Evolutionary conservation across 2,797 vertebrate species (phyloP), one percentile per base, ranked within the genome.

Genomic region (Cyclura pinguis): DNA sequence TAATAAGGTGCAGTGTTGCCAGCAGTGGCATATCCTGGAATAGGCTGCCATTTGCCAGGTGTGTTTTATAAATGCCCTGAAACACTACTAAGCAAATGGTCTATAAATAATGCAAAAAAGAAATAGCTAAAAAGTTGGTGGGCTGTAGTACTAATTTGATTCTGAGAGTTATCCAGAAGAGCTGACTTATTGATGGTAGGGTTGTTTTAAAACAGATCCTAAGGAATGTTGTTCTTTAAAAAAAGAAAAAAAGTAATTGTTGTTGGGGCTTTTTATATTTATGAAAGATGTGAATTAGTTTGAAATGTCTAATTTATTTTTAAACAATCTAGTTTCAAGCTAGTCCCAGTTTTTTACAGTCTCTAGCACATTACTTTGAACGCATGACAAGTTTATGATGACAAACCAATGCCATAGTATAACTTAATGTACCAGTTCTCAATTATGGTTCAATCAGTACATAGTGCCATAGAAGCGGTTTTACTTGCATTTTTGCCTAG

Each of bases 401-500:
- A 78, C 86, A 94, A 91, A 80, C 55, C 89, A 93, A 77, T 94
- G 91, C 93, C 85, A 91, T 42, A 92, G 84, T 88, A 88, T 91
- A 72, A 93, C 27, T 91, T 85, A 91, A 29, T 85, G 2, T 81
- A 85, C 78, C 81, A 87, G 76, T 64, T 93, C 84, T 87, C 90
- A 50, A 85, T 93, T 93, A 73, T 85, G 90, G 90, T 88, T 35
- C 86, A 91, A 32, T 92, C 77, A 93, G 88, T 89, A 73, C 1
- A 3, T n/a, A 72, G 89, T 90, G 12, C 82, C 57, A 89, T 93
- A 94, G 80, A 78, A 96, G 88, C 73, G 88, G 59, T 86, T 84
- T 93, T 94, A 90, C 93, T 89, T 95, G 14, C 59, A 90, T 64
- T 95, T 96, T 95, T 74, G 4, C 90, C 86, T 95, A 95, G 87